These are phyloP conservation scores for Bombylius major DNA, from an alignment of 2,888 invertebrate species.

Conservation along the genomic window DNA sequence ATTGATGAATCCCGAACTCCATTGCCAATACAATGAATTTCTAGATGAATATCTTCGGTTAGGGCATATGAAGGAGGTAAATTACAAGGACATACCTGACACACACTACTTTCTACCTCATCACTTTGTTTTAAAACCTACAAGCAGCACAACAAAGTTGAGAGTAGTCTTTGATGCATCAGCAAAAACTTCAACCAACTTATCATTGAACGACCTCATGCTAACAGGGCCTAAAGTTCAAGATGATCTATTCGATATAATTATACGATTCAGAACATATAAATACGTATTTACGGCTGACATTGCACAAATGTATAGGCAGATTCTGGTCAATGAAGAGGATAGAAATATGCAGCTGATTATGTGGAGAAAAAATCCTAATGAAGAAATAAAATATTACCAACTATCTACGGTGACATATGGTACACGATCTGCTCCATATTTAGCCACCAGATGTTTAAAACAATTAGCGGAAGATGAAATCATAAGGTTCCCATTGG, in stretches of 20 bases:
- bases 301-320: constrained; percentile 11
- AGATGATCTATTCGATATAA: neutral
- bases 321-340: neutral
- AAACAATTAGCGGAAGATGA: neutral
- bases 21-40: neutral
- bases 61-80: neutral
- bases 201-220: neutral
- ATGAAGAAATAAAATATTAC: constrained; percentile 25
- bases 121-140: neutral
- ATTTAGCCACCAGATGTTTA: neutral
- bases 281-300: constrained; percentile 17
- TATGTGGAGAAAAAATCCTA: neutral
- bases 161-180: neutral
- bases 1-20: neutral
- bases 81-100: neutral
- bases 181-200: neutral
- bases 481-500: neutral
- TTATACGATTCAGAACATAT: constrained; percentile 4
- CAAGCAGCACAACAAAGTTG: neutral
- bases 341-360: constrained; percentile 1
- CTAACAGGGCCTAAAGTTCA: constrained; percentile 9
- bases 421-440: constrained; percentile 2
- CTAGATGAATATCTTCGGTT: neutral
- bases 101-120: neutral
- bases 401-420: constrained; percentile 18